Evolutionary conservation across 2,113 vertebrate genomes (phyloP).

Genomic region (Dicaeum eximium): DNA sequence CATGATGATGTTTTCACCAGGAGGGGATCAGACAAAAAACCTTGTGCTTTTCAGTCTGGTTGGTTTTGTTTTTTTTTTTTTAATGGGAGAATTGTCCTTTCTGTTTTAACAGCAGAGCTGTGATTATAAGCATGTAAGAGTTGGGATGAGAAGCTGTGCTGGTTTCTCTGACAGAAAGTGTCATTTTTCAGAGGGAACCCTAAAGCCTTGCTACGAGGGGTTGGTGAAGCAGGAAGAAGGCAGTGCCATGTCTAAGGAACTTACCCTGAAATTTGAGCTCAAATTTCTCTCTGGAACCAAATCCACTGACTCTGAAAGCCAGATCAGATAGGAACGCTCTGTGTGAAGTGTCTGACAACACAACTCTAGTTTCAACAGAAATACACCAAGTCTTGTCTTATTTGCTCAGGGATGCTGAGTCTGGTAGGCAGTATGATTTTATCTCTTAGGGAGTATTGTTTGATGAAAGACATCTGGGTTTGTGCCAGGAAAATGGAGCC

Average conservation of each 20-base stretch:
- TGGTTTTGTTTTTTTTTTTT: background rate
- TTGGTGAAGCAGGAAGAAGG: background rate
- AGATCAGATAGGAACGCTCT: background rate
- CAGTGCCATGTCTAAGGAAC: background rate
- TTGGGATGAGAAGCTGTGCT: background rate
- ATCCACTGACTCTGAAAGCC: background rate
- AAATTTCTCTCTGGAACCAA: background rate
- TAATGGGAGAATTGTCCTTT: background rate
- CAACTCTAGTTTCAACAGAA: background rate
- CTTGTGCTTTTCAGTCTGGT: background rate
- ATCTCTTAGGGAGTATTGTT: background rate
- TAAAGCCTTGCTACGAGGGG: background rate
- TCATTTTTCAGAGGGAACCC: background rate
- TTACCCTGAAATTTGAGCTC: background rate
- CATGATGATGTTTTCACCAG: background rate
- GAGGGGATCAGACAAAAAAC: background rate
- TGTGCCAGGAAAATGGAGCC: background rate
- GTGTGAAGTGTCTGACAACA: fast-evolving
- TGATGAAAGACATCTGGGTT: background rate
- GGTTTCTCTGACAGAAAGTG: background rate
- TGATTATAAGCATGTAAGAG: background rate
- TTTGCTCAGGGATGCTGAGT: background rate
- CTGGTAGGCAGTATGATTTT: background rate
- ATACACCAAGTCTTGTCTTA: background rate
- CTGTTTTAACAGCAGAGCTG: background rate